phyloP scores from a whole-genome alignment of 64 coral and sea anemone species.

The Pachyseris speciosa region DNA sequence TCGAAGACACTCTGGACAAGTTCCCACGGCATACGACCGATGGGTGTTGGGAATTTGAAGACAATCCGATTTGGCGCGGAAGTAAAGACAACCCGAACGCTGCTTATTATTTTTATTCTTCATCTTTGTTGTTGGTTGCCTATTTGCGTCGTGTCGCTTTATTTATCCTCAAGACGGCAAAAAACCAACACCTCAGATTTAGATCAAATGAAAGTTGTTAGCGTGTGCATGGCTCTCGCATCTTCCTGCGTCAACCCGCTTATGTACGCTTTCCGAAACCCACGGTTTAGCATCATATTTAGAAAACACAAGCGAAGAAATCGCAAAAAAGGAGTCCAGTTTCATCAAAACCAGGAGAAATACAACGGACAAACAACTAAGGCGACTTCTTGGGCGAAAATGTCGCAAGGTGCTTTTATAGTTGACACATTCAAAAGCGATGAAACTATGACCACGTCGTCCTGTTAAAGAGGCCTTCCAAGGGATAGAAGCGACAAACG shows the following conservation, averaged over 20 bases:
- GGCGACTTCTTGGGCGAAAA: neutral
- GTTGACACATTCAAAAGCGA: neutral
- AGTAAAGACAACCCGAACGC: constrained; percentile 68
- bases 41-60: constrained; percentile 61
- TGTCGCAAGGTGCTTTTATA: neutral
- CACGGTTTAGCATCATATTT: constrained; percentile 58
- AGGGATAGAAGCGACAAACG: too few relatives aligned
- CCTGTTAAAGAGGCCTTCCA: too few relatives aligned
- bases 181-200: neutral
- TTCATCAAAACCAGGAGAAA: neutral
- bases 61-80: constrained; percentile 80
- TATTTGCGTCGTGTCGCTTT: constrained; percentile 39
- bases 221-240: constrained; percentile 35
- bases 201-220: neutral
- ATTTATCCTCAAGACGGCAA: neutral
- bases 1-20: constrained; percentile 61
- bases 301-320: neutral
- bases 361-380: too few relatives aligned
- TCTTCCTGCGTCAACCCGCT: constrained; percentile 43
- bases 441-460: constrained; percentile 11
- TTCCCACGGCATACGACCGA: constrained; percentile 38
- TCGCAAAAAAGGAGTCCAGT: constrained; percentile 31
- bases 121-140: constrained; percentile 71
- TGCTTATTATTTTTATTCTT: constrained; percentile 68
- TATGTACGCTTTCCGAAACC: constrained; percentile 52